phyloP scores from a whole-genome alignment of 1,140 invertebrate genomes.

The Agraylea sexmaculata region DNA sequence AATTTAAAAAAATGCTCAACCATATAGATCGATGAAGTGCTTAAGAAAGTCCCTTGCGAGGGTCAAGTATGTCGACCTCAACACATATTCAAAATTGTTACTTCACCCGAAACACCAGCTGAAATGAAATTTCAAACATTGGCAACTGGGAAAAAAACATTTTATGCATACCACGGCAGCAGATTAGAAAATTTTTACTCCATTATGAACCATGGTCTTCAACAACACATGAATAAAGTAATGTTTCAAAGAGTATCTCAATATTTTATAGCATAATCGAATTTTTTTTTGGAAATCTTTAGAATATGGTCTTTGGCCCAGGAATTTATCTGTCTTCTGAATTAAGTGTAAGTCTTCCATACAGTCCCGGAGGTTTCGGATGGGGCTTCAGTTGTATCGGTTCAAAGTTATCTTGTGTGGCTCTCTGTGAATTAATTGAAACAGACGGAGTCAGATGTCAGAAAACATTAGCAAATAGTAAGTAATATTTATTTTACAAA shows the following conservation, averaged over 20 bases:
- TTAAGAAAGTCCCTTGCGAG: slow-evolving; percentile 38
- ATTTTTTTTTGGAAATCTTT: slow-evolving; percentile 20
- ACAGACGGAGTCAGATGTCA: slow-evolving; percentile 47
- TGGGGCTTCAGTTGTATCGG: slow-evolving; percentile 65
- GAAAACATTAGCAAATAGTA: too few species aligned
- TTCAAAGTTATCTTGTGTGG: slow-evolving; percentile 59
- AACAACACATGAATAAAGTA: slow-evolving; percentile 66
- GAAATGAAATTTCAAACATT: slow-evolving; percentile 47
- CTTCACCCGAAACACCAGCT: slow-evolving; percentile 36
- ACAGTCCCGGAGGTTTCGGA: slow-evolving; percentile 54
- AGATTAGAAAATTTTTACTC: slow-evolving; percentile 71
- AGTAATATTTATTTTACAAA: too few species aligned
- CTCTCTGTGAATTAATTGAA: slow-evolving; percentile 66
- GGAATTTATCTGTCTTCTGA: slow-evolving; percentile 67
- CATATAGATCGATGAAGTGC: slow-evolving; percentile 39
- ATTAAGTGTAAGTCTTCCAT: slow-evolving; percentile 53
- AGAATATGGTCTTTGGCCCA: slow-evolving; percentile 59
- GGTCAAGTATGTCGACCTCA: slow-evolving; percentile 41
- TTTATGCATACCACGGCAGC: slow-evolving; percentile 69
- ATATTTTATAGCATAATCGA: background rate
- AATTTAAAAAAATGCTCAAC: slow-evolving; percentile 4
- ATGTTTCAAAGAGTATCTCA: slow-evolving; percentile 9
- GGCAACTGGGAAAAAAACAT: slow-evolving; percentile 41
- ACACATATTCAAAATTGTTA: slow-evolving; percentile 52
- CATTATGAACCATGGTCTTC: slow-evolving; percentile 65